These are phyloP conservation scores for Montipora capricornis DNA, from an alignment of 64 coral and sea anemone species.

Conservation along the genomic window DNA sequence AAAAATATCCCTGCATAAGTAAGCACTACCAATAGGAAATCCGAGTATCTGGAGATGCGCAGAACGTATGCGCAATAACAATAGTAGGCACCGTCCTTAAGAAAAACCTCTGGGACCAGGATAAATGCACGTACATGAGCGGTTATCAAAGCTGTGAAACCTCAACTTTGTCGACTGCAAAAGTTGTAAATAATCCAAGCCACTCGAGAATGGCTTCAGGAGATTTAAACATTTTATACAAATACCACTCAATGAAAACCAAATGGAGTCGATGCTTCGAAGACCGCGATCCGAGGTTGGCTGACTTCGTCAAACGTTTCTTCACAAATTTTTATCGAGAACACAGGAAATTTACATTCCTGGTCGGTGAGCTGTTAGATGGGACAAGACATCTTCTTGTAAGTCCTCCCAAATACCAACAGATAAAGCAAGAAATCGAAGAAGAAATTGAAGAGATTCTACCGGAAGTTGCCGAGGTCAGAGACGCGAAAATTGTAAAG, in stretches of 20 bases:
- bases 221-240: not conserved
- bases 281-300: not conserved
- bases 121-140: too few species aligned
- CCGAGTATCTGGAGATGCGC: too few species aligned
- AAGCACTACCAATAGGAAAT: too few species aligned
- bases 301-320: not conserved
- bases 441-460: not conserved
- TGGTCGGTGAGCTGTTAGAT: constrained; percentile 12
- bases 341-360: constrained; percentile 17
- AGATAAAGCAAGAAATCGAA: not conserved
- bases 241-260: constrained; percentile 20
- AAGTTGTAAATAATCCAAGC: too few species aligned
- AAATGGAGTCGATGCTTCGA: constrained; percentile 15
- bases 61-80: too few species aligned
- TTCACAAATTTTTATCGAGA: not conserved
- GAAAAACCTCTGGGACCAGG: too few species aligned
- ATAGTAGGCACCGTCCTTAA: too few species aligned
- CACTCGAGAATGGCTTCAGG: not conserved
- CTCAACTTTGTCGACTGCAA: too few species aligned
- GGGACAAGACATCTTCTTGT: constrained; percentile 20
- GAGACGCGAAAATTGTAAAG: not conserved
- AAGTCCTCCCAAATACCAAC: not conserved
- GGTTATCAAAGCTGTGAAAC: too few species aligned
- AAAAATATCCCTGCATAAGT: too few species aligned
- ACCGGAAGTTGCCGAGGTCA: not conserved